phyloP scores from a whole-genome alignment of 2,888 invertebrate genomes.

The Imbricaverruca yamaguchii region DNA sequence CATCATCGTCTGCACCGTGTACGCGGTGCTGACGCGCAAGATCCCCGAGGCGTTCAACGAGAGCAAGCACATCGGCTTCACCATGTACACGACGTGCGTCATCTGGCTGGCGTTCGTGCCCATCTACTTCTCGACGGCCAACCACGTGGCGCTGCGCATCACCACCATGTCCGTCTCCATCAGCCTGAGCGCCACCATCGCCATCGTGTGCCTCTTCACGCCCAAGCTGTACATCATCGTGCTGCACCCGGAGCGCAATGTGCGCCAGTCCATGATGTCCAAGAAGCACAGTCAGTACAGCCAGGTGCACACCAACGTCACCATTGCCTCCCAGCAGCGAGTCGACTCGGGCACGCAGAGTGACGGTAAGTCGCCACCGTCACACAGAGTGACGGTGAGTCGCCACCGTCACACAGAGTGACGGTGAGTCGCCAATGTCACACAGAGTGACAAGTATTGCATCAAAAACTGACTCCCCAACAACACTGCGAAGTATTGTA shows the following conservation, averaged over 20 bases:
- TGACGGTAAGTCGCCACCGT: slow-evolving; percentile 25
- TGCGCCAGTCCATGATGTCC: slow-evolving; percentile 55
- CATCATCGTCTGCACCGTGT: slow-evolving; percentile 72
- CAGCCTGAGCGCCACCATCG: slow-evolving; percentile 86
- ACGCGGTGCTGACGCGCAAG: slow-evolving; percentile 90
- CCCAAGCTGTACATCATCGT: slow-evolving; percentile 89
- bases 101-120: slow-evolving; percentile 98
- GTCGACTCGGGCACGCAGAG: slow-evolving; percentile 31
- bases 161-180: slow-evolving; percentile 95
- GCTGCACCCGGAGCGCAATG: slow-evolving; percentile 78
- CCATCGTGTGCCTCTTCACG: slow-evolving; percentile 84
- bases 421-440: too few species aligned
- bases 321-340: slow-evolving; percentile 23
- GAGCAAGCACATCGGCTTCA: slow-evolving; percentile 96
- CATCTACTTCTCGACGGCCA: slow-evolving; percentile 90
- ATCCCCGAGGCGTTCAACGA: slow-evolving; percentile 98
- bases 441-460: too few species aligned
- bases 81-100: slow-evolving; percentile 97
- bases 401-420: too few species aligned
- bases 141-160: slow-evolving; percentile 61
- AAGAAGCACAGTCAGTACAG: slow-evolving; percentile 30
- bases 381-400: too few species aligned
- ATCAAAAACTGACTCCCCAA: too few species aligned
- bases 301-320: slow-evolving; percentile 24
- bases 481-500: too few species aligned